Base-by-base conservation (phyloP, 2,113 vertebrate species). In the Syngnathus typhle region DNA sequence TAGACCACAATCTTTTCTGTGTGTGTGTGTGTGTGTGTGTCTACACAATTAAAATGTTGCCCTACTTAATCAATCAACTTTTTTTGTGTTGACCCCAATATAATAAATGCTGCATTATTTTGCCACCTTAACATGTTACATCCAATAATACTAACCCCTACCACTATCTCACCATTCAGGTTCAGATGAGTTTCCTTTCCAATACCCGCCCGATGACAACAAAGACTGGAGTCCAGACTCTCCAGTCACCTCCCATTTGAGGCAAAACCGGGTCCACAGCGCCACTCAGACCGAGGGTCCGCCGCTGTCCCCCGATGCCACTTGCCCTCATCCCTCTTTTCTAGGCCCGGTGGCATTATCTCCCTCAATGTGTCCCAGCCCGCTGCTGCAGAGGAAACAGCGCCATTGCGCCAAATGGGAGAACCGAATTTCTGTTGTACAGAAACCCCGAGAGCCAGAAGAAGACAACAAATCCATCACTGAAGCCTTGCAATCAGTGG, bases 391-490 rank as follows among this genome's bases (percentile, higher is more conserved):
- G 68, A 92, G 93, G 49, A 97, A 89, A 83, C 90, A 85, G 82
- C 91, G 93, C 61, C 89, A 93, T 0, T 98, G 93, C 68, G 95
- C 92, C 80, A 95, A 94, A 82, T 98, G 96, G 94, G 96, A 98
- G 75, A 98, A 96, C 88, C 92, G 94, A 79, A 92, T 92, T 6
- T 93, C 91, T 49, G 38, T 85, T 5, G 76, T 90, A 70, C 91
- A 91, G 19, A 94, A 92, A 46, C 82, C 79, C 4, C 94, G 92
- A 78, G 92, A 92, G 56, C 77, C 83, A 54, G 86, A 83, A 39
- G 92, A 91, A 58, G 91, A 85, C 62, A 67, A 18, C 76, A 94
- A 92, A 83, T 88, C 89, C 0, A 90, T 83, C 13, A 92, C 91
- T 49, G 93, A 95, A 73, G 88, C 90, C 70, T 89, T 98, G 64